A percentile compares a stretch with the other conserved stretches of the same genome.
Conservation (phyloP, 2,797 vertebrate species). For the Cryptoblepharus egeriae region DNA sequence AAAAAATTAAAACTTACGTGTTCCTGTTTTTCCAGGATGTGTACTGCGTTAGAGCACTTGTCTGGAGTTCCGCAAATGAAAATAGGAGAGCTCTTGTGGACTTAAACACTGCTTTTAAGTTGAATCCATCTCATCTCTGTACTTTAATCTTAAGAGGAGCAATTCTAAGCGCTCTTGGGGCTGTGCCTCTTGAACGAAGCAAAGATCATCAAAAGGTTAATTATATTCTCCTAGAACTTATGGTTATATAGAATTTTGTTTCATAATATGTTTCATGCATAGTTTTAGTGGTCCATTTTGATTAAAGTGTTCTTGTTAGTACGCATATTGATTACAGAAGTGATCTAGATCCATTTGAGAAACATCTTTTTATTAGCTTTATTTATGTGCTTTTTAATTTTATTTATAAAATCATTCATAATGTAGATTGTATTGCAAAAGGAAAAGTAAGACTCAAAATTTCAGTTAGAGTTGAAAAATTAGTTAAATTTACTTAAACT, state of each 20-base stretch:
- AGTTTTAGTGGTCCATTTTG: no score
- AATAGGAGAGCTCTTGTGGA: slow-evolving; percentile 48
- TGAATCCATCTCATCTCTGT: slow-evolving; percentile 48
- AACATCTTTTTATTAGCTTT: neutral
- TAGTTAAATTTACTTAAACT: no score
- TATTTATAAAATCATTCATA: neutral
- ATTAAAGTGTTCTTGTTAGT: no score
- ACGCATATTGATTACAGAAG: neutral
- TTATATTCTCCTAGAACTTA: neutral
- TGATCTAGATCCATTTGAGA: neutral
- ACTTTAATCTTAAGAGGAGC: slow-evolving; percentile 47
- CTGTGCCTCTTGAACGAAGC: slow-evolving; percentile 17
- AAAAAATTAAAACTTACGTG: neutral
- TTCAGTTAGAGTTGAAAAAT: no score
- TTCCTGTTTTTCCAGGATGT: slow-evolving; percentile 42
- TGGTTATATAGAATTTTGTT: slow-evolving; percentile 17
- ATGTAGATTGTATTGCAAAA: neutral
- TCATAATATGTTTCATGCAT: neutral
- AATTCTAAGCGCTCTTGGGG: slow-evolving; percentile 36
- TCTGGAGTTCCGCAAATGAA: slow-evolving; percentile 46
- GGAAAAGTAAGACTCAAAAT: neutral
- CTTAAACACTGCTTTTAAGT: slow-evolving; percentile 49
- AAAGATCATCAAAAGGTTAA: slow-evolving; percentile 49
- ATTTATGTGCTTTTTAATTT: neutral
- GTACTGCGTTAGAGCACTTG: slow-evolving; percentile 38